These are phyloP conservation scores for Dysmachus trigonus DNA, from an alignment of 2,888 invertebrate genomes.

Conservation along the genomic window DNA sequence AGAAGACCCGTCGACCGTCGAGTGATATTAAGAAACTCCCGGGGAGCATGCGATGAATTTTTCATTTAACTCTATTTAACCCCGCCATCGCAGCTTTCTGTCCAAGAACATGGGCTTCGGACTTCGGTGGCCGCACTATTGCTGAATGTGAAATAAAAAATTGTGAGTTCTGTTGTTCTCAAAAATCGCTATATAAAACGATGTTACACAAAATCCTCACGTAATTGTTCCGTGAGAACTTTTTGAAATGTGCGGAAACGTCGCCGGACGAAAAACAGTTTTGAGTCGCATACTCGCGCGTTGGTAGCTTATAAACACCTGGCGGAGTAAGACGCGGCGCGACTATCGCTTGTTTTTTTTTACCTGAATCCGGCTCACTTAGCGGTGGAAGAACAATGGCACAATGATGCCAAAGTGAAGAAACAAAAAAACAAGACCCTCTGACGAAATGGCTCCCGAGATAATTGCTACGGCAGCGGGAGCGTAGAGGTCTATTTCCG, in stretches of 20 bases:
- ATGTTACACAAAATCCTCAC: slow-evolving; percentile 50
- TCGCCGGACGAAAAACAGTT: neutral
- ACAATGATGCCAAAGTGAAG: neutral
- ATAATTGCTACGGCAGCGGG: neutral
- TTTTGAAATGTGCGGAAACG: slow-evolving; percentile 15
- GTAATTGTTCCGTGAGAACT: slow-evolving; percentile 49
- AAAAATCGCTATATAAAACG: slow-evolving; percentile 32
- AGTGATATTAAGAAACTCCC: slow-evolving; percentile 13
- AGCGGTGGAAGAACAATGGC: slow-evolving; percentile 4
- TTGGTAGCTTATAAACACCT: neutral
- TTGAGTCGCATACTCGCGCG: neutral
- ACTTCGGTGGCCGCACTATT: neutral
- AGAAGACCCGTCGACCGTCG: neutral
- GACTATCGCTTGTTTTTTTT: neutral
- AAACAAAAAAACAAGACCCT: neutral
- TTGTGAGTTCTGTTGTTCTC: neutral
- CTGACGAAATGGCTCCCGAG: neutral
- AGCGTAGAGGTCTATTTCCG: neutral
- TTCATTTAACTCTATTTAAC: slow-evolving; percentile 10
- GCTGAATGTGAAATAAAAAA: neutral
- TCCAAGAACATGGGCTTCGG: neutral
- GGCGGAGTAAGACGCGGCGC: neutral
- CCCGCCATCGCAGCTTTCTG: neutral
- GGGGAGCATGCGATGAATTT: slow-evolving; percentile 33
- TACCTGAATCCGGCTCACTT: neutral